Conservation (phyloP, 2,113 vertebrate species). For the Ploceus nigricollis region DNA sequence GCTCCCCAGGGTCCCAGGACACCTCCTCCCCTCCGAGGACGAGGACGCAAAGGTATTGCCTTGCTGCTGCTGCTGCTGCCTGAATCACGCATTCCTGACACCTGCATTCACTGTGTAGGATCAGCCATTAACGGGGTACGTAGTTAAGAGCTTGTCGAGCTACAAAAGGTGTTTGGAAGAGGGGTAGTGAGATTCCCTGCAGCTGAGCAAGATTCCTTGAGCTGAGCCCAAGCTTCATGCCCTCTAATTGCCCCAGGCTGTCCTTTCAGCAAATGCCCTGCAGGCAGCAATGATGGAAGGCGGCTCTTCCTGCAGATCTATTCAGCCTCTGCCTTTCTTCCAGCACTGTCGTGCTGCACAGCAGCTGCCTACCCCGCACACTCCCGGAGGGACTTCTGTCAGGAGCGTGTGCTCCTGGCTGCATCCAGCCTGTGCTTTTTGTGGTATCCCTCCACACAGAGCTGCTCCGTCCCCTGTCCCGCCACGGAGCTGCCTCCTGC, state of each 20-base stretch:
- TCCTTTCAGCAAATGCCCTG: not conserved
- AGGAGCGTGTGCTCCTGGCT: not conserved
- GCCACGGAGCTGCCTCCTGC: not conserved
- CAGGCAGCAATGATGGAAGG: not conserved
- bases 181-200: not conserved
- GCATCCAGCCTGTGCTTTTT: not conserved
- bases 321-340: not conserved
- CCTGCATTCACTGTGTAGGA: not conserved
- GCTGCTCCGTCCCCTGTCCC: not conserved
- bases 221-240: not conserved
- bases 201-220: not conserved
- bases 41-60: not conserved
- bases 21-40: fast-evolving
- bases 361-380: not conserved
- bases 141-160: not conserved
- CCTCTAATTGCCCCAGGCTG: not conserved
- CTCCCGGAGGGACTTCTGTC: not conserved
- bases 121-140: not conserved
- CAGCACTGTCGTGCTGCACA: fast-evolving
- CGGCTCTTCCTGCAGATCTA: not conserved
- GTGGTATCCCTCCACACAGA: not conserved
- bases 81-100: not conserved
- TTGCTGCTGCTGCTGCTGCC: not conserved
- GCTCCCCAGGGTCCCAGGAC: not conserved
- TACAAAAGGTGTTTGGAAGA: not conserved